Conservation (phyloP, 2,888 invertebrate genomes). For the Abrostola triplasia region DNA sequence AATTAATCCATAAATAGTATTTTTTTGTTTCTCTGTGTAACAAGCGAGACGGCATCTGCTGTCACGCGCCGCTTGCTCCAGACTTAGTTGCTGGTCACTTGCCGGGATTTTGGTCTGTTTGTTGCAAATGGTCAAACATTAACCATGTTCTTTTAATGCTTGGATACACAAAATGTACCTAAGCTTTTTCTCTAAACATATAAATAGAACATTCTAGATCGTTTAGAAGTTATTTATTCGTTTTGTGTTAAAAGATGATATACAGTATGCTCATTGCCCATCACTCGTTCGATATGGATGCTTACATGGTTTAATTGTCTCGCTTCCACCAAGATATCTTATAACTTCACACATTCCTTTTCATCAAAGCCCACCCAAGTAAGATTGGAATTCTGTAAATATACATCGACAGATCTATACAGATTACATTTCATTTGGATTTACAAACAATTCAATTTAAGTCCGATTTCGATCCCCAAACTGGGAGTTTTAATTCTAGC, state of each 20-base stretch:
- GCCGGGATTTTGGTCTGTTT: constrained; percentile 29
- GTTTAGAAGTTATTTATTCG: neutral
- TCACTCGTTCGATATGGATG: constrained; percentile 11
- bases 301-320: constrained; percentile 18
- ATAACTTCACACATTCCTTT: constrained; percentile 14
- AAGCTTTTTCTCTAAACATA: neutral
- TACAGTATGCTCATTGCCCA: constrained; percentile 9
- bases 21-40: constrained; percentile 52
- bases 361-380: constrained; percentile 12
- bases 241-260: constrained; percentile 1
- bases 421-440: neutral
- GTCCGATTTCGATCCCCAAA: neutral
- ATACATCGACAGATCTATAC: neutral
- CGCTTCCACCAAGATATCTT: constrained; percentile 11
- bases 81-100: constrained; percentile 26
- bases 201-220: neutral
- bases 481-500: neutral
- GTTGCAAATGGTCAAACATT: constrained; percentile 25
- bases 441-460: neutral
- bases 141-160: constrained; percentile 14
- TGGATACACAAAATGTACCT: neutral
- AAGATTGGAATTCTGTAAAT: constrained; percentile 1
- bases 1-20: constrained; percentile 46
- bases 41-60: constrained; percentile 54
- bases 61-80: constrained; percentile 44